phyloP scores from a whole-genome alignment of 2,797 vertebrate genomes.

The Schizopygopsis pylzovi region DNA sequence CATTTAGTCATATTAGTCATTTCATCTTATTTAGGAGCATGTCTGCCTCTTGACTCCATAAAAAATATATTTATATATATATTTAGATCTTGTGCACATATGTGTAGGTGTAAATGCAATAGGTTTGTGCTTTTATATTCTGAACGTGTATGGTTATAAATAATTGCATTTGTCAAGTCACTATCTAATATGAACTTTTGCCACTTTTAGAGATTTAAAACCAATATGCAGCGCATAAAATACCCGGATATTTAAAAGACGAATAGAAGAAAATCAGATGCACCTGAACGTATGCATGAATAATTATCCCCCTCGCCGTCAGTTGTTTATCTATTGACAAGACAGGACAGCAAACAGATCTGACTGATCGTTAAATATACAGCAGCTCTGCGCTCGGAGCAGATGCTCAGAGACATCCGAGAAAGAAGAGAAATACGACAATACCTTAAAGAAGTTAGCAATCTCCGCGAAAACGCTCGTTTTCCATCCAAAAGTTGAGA shows the following conservation, averaged over 20 bases:
- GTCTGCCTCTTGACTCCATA: conserved; percentile 19
- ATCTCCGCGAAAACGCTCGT: conserved; percentile 72
- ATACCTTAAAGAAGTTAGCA: conserved; percentile 82
- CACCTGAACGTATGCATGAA: neutral
- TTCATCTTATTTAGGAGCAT: conserved; percentile 29
- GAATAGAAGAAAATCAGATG: neutral
- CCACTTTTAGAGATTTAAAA: neutral
- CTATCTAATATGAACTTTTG: neutral
- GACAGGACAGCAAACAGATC: conserved; percentile 8
- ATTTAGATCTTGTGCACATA: neutral
- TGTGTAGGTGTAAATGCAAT: neutral
- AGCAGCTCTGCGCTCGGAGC: conserved; percentile 39
- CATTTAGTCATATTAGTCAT: conserved; percentile 22
- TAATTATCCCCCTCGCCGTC: neutral
- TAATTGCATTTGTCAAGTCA: neutral
- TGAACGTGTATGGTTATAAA: neutral
- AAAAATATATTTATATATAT: neutral
- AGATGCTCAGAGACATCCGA: conserved; percentile 46
- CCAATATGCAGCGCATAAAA: neutral
- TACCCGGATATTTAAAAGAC: neutral
- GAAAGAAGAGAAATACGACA: conserved; percentile 24
- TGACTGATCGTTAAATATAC: conserved; percentile 46
- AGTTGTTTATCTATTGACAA: conserved; percentile 47
- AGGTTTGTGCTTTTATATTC: neutral
- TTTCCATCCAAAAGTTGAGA: conserved; percentile 84